Base-by-base conservation (phyloP, 2,888 invertebrate species). In the Lycaena phlaeas region DNA sequence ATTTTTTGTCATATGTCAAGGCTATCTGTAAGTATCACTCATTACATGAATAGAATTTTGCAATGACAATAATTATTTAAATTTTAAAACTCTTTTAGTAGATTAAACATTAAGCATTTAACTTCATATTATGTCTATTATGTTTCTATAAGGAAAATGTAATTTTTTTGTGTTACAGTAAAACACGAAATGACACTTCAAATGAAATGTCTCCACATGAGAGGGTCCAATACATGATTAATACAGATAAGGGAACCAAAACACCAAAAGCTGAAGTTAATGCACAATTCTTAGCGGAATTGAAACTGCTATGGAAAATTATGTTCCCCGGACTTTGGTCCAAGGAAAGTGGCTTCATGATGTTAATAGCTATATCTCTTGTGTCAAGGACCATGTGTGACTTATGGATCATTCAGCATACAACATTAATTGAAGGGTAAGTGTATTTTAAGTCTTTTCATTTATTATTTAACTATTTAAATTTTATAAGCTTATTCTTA, bases 331-430 rank as follows among this genome's bases (percentile, higher is more conserved):
- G 93, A 30, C 68, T 93, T 57, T 88, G 92, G 71, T 89, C 91
- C 7, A 79, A 90, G 42, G 97, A 97, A 76, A 87, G 89, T 49
- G 92, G 90, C 3, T 89, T 91, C 47, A 82, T 95, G 61, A 47
- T 87, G 7, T 68, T 95, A 14, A 90, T 96, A 4, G 98, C 97
- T 0, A 64, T 84, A 3, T 90, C 96, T 3, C 85, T 99, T 28
- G 87, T 97, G 14, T 90, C 94, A 2, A 87, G 98, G 53, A 97
- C 98, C 0, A 87, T 96, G 52, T 97, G 97, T 63, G 99, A 99
- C 76, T 88, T 99, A 39, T 99, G 97, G 97, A 91, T 98, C 86
- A 99, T 99, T 54, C 93, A 95, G 61, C 95, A 94, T 67, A 94
- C 95, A 7, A 98, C 98, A 1, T 87, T 93, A 41, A 90, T 98